phyloP scores from a whole-genome alignment of 2,888 invertebrate genomes.

The Machimus rusticus region DNA sequence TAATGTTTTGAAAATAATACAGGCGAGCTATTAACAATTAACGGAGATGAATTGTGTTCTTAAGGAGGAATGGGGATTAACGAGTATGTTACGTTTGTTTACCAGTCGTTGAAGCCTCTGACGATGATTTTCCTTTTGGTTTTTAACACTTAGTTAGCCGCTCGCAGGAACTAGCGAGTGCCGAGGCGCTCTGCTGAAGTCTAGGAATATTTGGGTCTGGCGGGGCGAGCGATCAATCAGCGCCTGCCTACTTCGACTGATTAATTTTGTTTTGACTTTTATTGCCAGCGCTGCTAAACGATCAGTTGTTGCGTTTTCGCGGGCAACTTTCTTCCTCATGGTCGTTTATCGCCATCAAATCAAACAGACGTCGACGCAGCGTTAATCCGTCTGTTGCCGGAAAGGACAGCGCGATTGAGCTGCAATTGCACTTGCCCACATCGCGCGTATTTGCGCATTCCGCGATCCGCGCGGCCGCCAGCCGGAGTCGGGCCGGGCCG shows the following conservation, averaged over 20 bases:
- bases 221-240: background rate
- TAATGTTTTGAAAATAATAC: too few species aligned
- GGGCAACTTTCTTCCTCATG: background rate
- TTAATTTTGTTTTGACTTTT: background rate
- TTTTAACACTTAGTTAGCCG: background rate
- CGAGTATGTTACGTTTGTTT: background rate
- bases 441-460: background rate
- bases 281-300: background rate
- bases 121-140: background rate
- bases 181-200: background rate
- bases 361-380: background rate
- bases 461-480: background rate
- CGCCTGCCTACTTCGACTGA: background rate
- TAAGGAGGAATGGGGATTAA: background rate
- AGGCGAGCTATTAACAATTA: background rate
- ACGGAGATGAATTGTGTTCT: background rate
- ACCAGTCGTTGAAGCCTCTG: background rate
- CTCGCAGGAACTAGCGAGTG: background rate
- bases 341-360: background rate
- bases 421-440: slow-evolving; percentile 28
- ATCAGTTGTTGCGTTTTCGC: background rate
- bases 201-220: background rate
- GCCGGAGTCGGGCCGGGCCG: background rate
- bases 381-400: slow-evolving; percentile 1
- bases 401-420: slow-evolving; percentile 16